phyloP scores from a whole-genome alignment of 2,888 invertebrate species.

The Leucophenga maculata region DNA sequence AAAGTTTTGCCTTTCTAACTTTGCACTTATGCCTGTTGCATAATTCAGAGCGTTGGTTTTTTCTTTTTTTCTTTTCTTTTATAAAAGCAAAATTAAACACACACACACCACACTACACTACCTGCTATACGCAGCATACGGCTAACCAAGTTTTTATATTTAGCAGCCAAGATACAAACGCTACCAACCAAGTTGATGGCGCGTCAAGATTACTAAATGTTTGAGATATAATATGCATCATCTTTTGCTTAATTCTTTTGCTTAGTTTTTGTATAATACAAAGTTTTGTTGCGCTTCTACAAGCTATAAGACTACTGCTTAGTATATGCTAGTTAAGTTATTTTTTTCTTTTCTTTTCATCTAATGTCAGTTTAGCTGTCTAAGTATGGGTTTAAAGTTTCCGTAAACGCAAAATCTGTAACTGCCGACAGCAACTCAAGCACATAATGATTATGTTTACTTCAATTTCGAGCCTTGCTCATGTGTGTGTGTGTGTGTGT shows the following conservation, averaged over 20 bases:
- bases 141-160: too few relatives aligned
- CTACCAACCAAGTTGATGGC: constrained; percentile 3
- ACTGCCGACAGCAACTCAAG: constrained; percentile 16
- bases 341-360: background rate
- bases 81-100: background rate
- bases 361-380: background rate
- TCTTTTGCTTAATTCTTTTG: too few relatives aligned
- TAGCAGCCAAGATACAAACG: constrained; percentile 1
- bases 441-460: constrained; percentile 25
- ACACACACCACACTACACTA: background rate
- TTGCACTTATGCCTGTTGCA: constrained; percentile 57
- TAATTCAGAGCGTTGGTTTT: constrained; percentile 45
- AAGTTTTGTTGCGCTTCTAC: constrained; percentile 8
- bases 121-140: too few relatives aligned
- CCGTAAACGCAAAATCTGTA: background rate
- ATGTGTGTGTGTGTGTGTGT: background rate
- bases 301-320: constrained; percentile 14
- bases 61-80: background rate
- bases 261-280: too few relatives aligned
- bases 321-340: constrained; percentile 19
- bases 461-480: background rate
- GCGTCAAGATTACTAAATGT: constrained; percentile 24
- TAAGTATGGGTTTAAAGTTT: constrained; percentile 7
- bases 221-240: background rate
- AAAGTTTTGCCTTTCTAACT: constrained; percentile 6